A percentile compares a stretch with the other conserved stretches of the same genome.
Conservation (phyloP, 2,797 vertebrate species). For the Gouania willdenowi region DNA sequence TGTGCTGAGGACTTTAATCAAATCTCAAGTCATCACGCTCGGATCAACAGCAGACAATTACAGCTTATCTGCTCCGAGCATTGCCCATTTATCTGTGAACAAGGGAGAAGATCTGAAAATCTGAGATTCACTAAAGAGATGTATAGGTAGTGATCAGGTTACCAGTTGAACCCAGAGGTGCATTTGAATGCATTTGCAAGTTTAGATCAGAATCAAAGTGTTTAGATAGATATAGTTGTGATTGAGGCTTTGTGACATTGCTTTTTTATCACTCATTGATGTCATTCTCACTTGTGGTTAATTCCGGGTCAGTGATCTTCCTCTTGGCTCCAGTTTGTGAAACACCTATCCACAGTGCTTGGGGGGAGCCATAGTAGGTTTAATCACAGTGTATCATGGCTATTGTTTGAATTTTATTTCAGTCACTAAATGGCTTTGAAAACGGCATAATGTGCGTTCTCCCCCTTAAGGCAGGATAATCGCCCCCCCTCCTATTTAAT, state of each 20-base stretch:
- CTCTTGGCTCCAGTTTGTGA: slow-evolving; percentile 39
- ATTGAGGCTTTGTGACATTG: slow-evolving; percentile 58
- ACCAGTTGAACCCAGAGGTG: slow-evolving; percentile 23
- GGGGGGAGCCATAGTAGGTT: slow-evolving; percentile 28
- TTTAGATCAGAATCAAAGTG: slow-evolving; percentile 36
- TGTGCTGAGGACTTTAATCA: slow-evolving; percentile 24
- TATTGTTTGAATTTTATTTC: slow-evolving; percentile 70
- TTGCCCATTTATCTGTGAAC: slow-evolving; percentile 7
- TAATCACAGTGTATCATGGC: slow-evolving; percentile 77
- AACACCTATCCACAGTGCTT: slow-evolving; percentile 33
- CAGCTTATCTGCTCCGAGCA: slow-evolving; percentile 17
- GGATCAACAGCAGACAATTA: slow-evolving; percentile 21
- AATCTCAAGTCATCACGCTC: slow-evolving; percentile 18
- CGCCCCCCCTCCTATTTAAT: slow-evolving; percentile 76
- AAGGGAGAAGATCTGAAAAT: slow-evolving; percentile 24
- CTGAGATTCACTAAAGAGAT: slow-evolving; percentile 30
- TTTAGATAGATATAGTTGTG: slow-evolving; percentile 53
- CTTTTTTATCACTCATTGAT: slow-evolving; percentile 63
- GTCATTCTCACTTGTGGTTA: slow-evolving; percentile 66
- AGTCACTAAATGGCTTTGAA: slow-evolving; percentile 71
- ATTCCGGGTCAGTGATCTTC: slow-evolving; percentile 71
- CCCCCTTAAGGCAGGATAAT: slow-evolving; percentile 71
- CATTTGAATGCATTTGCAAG: slow-evolving; percentile 35
- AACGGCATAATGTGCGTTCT: slow-evolving; percentile 73
- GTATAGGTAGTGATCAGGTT: slow-evolving; percentile 33